phyloP scores from a whole-genome alignment of 2,797 vertebrate species.

The Ctenopoma multispine region DNA sequence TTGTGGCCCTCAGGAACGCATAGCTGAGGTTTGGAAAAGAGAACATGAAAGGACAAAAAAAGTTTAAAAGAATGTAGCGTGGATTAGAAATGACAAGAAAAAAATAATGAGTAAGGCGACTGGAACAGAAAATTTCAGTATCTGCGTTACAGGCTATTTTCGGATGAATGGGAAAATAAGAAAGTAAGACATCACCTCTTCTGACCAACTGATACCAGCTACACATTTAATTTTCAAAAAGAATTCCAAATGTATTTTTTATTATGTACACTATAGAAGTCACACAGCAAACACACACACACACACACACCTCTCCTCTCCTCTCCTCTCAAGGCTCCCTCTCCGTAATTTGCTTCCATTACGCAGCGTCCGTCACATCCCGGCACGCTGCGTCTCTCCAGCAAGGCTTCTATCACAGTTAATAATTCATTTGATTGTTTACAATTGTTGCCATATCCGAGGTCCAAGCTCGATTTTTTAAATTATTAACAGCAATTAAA shows the following conservation, averaged over 20 bases:
- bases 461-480: constrained; percentile 69
- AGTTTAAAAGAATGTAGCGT: background rate
- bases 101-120: background rate
- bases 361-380: constrained; percentile 45
- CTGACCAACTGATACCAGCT: background rate
- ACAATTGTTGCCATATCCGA: constrained; percentile 69
- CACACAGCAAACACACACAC: constrained; percentile 24
- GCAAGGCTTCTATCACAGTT: constrained; percentile 66
- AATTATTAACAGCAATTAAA: constrained; percentile 80
- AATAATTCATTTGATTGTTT: constrained; percentile 79
- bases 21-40: background rate
- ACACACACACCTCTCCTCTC: constrained; percentile 5
- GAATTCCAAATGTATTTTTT: constrained; percentile 1
- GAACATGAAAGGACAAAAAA: background rate
- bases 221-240: background rate
- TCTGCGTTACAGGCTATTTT: background rate
- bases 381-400: constrained; percentile 48
- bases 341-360: constrained; percentile 51
- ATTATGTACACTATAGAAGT: constrained; percentile 19
- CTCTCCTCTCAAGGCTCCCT: constrained; percentile 32
- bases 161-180: constrained; percentile 9
- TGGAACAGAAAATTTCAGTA: background rate
- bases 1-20: constrained; percentile 23
- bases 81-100: background rate
- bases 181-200: background rate